Conservation (phyloP, 1,140 invertebrate genomes). For the Drosophila dunni region DNA sequence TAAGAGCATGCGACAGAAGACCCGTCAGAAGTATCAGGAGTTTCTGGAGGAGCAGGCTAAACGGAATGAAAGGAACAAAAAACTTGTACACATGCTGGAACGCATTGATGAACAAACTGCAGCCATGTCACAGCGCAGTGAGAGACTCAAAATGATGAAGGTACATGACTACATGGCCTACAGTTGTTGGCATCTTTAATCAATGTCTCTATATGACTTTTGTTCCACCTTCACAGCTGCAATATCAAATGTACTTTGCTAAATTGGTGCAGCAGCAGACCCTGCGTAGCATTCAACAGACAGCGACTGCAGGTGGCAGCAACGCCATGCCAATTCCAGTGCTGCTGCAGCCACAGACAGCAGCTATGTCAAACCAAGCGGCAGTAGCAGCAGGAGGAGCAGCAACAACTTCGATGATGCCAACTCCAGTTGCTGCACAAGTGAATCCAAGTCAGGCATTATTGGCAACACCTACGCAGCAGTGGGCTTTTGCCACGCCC, state of each 20-base stretch:
- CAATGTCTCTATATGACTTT: slow-evolving; percentile 13
- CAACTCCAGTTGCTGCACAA: neutral
- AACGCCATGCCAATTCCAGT: slow-evolving; percentile 36
- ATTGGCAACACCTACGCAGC: slow-evolving; percentile 46
- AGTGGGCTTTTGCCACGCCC: slow-evolving; percentile 74
- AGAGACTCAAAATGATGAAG: slow-evolving; percentile 86
- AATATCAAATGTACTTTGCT: slow-evolving; percentile 84
- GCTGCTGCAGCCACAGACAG: slow-evolving; percentile 56
- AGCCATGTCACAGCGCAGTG: slow-evolving; percentile 87
- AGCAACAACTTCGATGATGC: neutral
- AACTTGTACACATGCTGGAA: slow-evolving; percentile 86
- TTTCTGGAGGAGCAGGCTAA: slow-evolving; percentile 87
- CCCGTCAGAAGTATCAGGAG: slow-evolving; percentile 86
- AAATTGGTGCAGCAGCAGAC: slow-evolving; percentile 81
- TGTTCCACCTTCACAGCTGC: slow-evolving; percentile 47
- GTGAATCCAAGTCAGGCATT: slow-evolving; percentile 21
- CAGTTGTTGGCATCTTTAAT: slow-evolving; percentile 7
- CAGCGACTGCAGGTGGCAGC: slow-evolving; percentile 25
- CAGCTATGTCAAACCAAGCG: slow-evolving; percentile 39
- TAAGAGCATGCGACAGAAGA: slow-evolving; percentile 84
- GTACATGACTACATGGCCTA: slow-evolving; percentile 60
- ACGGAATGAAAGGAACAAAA: slow-evolving; percentile 87
- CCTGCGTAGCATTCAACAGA: slow-evolving; percentile 70
- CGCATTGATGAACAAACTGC: slow-evolving; percentile 86
- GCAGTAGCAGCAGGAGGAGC: neutral